Conservation (phyloP, 2,797 vertebrate genomes). For the Echiichthys vipera region DNA sequence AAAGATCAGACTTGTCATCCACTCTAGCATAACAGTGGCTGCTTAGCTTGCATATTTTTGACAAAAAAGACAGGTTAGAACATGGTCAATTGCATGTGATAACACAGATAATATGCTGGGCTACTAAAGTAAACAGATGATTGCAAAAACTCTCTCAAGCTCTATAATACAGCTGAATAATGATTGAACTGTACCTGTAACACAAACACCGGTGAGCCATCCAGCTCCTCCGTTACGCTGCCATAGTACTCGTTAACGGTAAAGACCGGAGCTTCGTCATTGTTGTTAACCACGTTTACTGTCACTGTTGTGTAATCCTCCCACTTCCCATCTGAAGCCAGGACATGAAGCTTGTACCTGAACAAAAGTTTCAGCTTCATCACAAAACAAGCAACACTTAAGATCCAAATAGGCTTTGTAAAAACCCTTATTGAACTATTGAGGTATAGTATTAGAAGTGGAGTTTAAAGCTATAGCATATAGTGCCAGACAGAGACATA, state of each 20-base stretch:
- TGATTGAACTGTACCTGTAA: slow-evolving; percentile 85
- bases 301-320: slow-evolving; percentile 88
- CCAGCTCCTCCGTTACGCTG: slow-evolving; percentile 90
- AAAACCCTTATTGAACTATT: background rate
- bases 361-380: background rate
- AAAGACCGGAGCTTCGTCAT: slow-evolving; percentile 92
- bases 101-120: background rate
- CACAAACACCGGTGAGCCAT: slow-evolving; percentile 89
- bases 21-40: background rate
- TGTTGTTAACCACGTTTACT: slow-evolving; percentile 90
- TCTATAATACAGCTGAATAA: background rate
- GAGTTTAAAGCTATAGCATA: background rate
- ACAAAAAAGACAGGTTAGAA: background rate
- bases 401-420: background rate
- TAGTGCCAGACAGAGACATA: background rate
- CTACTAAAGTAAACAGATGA: background rate
- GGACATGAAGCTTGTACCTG: slow-evolving; percentile 88
- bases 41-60: background rate
- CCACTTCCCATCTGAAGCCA: slow-evolving; percentile 94
- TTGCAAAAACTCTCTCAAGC: background rate
- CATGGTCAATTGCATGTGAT: background rate
- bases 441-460: background rate
- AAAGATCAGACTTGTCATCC: too few relatives aligned
- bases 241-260: slow-evolving; percentile 91
- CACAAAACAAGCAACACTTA: too few relatives aligned